Percentiles rank a stretch among this genome's conserved stretches.
These are phyloP conservation scores for Ooceraea biroi DNA, from an alignment of 1,140 invertebrate genomes.

Conservation along the genomic window DNA sequence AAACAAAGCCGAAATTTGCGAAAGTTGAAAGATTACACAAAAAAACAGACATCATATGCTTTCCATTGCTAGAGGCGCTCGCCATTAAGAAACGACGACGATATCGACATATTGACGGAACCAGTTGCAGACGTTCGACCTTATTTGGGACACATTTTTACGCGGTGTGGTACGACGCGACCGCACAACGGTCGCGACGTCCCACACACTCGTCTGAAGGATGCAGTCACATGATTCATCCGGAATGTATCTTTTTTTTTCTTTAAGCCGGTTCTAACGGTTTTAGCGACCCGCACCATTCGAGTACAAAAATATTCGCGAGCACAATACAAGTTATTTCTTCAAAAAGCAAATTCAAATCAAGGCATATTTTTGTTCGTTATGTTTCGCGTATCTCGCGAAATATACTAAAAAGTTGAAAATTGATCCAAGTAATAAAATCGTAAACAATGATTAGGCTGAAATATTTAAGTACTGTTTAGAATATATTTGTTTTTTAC, in stretches of 20 bases:
- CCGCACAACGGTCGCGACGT: constrained; percentile 67
- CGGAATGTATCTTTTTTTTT: constrained; percentile 68
- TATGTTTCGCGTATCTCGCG: too few species aligned
- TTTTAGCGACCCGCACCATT: not conserved
- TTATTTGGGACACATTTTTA: constrained; percentile 75
- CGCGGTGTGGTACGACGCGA: constrained; percentile 13
- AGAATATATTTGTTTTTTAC: not conserved
- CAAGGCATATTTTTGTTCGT: too few species aligned
- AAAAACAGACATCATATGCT: not conserved
- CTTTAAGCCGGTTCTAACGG: constrained; percentile 46
- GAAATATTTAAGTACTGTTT: not conserved
- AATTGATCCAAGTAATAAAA: not conserved
- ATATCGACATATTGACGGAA: constrained; percentile 50
- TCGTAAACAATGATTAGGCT: not conserved
- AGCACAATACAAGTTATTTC: not conserved
- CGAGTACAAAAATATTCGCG: not conserved
- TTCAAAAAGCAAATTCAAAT: too few species aligned
- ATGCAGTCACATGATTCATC: constrained; percentile 76
- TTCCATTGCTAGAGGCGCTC: not conserved
- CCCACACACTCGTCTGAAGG: constrained; percentile 69
- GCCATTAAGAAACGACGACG: not conserved
- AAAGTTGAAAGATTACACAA: not conserved
- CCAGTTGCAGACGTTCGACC: constrained; percentile 73
- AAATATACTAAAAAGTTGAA: not conserved
- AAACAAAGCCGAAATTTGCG: not conserved